A percentile compares a stretch with the other conserved stretches of the same genome.
phyloP scores from a whole-genome alignment of 2,888 invertebrate genomes.

The Polydrusus tereticollis region DNA sequence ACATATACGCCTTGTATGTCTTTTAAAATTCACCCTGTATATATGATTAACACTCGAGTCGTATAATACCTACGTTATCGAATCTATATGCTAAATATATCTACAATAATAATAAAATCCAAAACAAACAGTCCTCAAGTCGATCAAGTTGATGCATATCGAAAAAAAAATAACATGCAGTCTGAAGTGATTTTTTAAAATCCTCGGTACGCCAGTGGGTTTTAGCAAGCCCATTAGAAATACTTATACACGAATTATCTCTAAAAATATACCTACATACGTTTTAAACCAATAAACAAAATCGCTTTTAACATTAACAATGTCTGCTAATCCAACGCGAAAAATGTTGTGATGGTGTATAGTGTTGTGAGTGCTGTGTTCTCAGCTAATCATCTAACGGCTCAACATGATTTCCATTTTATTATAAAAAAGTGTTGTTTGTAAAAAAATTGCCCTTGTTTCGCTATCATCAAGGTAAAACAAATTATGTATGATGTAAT shows the following conservation, averaged over 20 bases:
- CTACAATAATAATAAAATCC: background rate
- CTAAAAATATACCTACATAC: constrained; percentile 49
- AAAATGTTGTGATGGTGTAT: constrained; percentile 25
- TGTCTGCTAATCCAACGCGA: constrained; percentile 26
- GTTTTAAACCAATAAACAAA: constrained; percentile 47
- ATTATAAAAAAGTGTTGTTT: constrained; percentile 15
- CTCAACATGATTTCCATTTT: background rate
- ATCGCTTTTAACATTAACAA: constrained; percentile 43
- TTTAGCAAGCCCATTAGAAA: constrained; percentile 24
- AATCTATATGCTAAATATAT: background rate
- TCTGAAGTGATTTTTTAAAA: background rate
- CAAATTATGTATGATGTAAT: background rate
- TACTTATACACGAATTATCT: constrained; percentile 44
- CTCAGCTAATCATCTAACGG: constrained; percentile 30
- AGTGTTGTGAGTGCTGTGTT: constrained; percentile 37
- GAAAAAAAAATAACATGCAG: background rate
- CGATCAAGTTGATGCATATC: too few relatives aligned
- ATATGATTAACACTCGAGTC: background rate
- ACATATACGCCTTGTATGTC: background rate
- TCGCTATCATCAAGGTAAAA: constrained; percentile 12
- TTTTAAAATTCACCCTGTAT: background rate
- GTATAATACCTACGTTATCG: background rate
- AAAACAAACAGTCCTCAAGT: background rate
- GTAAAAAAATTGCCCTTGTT: background rate
- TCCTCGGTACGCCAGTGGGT: constrained; percentile 19